Evolutionary conservation across 2,888 invertebrate species (phyloP), one percentile per base, ranked within the genome.

Genomic region (Cinara cedri): DNA sequence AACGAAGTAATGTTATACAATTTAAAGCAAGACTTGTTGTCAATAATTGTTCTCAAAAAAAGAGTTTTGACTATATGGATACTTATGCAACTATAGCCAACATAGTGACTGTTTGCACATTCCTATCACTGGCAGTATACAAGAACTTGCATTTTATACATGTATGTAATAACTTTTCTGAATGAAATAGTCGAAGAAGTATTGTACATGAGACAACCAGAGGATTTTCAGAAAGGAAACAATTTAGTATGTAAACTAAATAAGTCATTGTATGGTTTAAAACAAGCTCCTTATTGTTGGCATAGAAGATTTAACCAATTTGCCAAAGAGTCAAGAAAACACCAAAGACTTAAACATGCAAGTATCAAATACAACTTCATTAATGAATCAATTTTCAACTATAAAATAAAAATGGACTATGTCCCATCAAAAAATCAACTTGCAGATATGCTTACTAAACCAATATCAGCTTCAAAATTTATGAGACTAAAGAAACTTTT

Each of bases 131-230:
- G 49, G 49, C 49, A 49, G 14, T 49, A 49, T 16, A 49, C 49
- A 49, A 49, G 16, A 16, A 49, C 49, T 49, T 49, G 49, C 49
- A 49, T 49, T 14, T 49, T 49, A 49, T 49, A 21, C 19, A 81
- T 85, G 66, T 84, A 84, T 82, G 83, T 84, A 10, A 83, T 84
- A 19, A 84, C 84, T 0, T 84, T 83, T 72, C 81, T 84, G n/a
- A 83, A 84, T 74, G 84, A 84, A 10, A 81, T 82, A 16, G 71
- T 84, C 19, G 80, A 82, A 62, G 82, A 84, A 75, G 83, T 83
- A 62, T 82, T 84, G 10, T 84, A 83, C 62, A 83, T 84, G 81
- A 81, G 82, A 74, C 57, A 70, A 44, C 82, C 82, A 13, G 54
- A 81, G 26, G 80, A 62, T 54, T 60, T 49, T n/a, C 55, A 74